A percentile compares a stretch with the other conserved stretches of the same genome.
Conservation (phyloP, 2,113 vertebrate species). For the Lasiurus borealis region DNA sequence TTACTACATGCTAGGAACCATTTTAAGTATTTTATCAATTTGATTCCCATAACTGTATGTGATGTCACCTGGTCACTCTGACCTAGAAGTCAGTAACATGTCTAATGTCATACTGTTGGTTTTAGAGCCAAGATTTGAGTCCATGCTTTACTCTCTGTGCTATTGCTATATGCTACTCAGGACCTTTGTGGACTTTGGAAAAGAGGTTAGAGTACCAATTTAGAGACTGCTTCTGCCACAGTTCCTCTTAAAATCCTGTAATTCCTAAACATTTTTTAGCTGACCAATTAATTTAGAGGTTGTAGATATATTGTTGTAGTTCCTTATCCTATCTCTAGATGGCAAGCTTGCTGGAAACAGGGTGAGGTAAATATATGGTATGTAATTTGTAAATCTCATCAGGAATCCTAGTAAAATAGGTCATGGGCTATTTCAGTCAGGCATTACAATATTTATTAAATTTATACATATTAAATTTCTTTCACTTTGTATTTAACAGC, state of each 20-base stretch:
- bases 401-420: background rate
- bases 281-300: background rate
- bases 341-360: background rate
- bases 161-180: background rate
- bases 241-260: background rate
- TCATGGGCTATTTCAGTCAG: background rate
- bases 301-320: background rate
- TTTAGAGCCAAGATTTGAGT: background rate
- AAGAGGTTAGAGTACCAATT: background rate
- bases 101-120: background rate
- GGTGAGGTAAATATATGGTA: rapidly evolving
- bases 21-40: background rate
- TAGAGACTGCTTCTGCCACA: background rate
- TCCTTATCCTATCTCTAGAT: background rate
- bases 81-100: background rate
- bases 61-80: background rate
- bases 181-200: background rate
- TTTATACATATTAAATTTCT: background rate
- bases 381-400: background rate
- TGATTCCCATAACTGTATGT: background rate
- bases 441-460: background rate
- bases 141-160: background rate
- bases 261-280: background rate
- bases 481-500: background rate
- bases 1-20: background rate